Evolutionary conservation across 2,888 invertebrate species (phyloP), one percentile per base, ranked within the genome.

Genomic region (Acleris emargana): DNA sequence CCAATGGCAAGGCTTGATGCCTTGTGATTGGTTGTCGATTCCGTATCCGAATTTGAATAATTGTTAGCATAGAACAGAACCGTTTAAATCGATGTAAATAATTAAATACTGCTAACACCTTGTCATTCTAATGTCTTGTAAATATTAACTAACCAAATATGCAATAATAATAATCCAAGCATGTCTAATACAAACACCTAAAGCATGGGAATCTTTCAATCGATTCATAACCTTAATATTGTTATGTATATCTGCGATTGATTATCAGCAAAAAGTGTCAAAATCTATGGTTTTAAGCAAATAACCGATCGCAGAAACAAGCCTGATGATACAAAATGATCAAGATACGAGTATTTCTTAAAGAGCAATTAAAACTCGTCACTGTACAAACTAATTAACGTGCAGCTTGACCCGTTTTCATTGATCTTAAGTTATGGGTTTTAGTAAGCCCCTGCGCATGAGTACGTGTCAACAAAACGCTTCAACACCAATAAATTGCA

Each of bases 71-170:
- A 54, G 64, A 64, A 59, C 64, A 61, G 66, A 61, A 47, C 57
- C 45, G 32, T 47, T 58, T 53, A 68, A 60, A 54, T 52, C 58
- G 62, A 58, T 67, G 32, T 60, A 62, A 69, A 66, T 66, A 59
- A 72, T 72, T 66, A 58, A 58, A 67, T 74, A 76, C 70, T 68
- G 79, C 79, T 62, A 72, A 64, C 90, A 90, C 77, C 76, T 83
- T 81, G 79, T 88, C 87, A 83, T 81, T 75, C 78, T 88, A 88
- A 89, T 75, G 73, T 61, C 64, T 64, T 73, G 71, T 72, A 72
- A 68, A 71, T 78, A 71, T 51, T 62, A 67, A 67, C 72, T 73
- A 71, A 69, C 69, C 62, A 64, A 59, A 22, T 43, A 64, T 64
- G 54, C 58, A 68, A 42, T 62, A 69, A 53, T 67, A 64, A 69